A percentile compares a stretch with the other conserved stretches of the same genome.
Evolutionary conservation across 53 echinoderm and acorn worm genomes (phyloP).

Genomic region (Echinometra lucunter): DNA sequence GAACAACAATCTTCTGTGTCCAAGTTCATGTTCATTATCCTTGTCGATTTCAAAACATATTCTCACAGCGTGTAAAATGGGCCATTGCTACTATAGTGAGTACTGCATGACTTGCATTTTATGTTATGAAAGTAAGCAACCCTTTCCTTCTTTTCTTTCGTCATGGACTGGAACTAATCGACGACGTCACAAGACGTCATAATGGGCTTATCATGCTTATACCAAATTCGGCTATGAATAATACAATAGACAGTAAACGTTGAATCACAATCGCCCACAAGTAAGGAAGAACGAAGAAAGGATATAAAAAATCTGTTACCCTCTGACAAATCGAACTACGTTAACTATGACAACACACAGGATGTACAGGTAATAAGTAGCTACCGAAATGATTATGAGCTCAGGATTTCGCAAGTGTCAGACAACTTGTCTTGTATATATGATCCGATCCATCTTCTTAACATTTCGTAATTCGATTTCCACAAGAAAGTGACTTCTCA

Average conservation of each 20-base stretch:
- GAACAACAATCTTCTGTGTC: too few species aligned
- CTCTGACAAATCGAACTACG: not conserved
- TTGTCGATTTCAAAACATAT: too few species aligned
- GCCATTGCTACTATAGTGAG: too few species aligned
- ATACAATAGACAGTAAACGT: not conserved
- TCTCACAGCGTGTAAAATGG: too few species aligned
- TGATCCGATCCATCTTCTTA: not conserved
- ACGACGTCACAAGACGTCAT: not conserved
- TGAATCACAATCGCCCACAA: not conserved
- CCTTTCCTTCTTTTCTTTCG: not conserved
- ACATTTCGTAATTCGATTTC: conserved; percentile 18
- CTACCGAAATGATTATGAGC: not conserved
- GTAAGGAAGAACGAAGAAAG: not conserved
- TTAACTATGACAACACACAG: not conserved
- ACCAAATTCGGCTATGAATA: not conserved
- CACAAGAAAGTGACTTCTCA: not conserved
- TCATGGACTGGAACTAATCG: not conserved
- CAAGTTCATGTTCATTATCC: too few species aligned
- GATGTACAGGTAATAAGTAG: not conserved
- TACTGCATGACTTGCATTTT: not conserved
- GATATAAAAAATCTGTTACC: not conserved
- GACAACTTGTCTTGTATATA: conserved; percentile 32
- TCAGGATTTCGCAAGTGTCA: not conserved
- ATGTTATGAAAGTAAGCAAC: not conserved
- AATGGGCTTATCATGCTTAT: not conserved